Percentiles rank a stretch among this genome's conserved stretches.
phyloP scores from a whole-genome alignment of 2,113 vertebrate genomes.

The Prunella himalayana region DNA sequence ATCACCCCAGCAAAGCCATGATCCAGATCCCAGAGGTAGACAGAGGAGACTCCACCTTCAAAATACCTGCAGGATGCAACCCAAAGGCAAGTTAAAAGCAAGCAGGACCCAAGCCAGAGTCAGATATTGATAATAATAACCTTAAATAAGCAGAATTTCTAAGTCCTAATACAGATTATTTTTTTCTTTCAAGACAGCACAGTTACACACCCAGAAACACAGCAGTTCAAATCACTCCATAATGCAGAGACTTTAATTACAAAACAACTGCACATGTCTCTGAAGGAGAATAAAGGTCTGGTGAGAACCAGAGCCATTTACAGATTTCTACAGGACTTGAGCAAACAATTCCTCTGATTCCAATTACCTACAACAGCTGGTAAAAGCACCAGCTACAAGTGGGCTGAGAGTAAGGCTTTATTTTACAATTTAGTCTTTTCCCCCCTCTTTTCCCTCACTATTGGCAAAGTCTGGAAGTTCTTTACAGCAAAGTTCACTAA shows the following conservation, averaged over 20 bases:
- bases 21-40: slow-evolving; percentile 99
- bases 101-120: background rate
- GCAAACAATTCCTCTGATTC: background rate
- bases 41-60: slow-evolving; percentile 97
- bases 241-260: background rate
- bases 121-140: background rate
- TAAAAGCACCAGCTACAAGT: background rate
- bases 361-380: slow-evolving; percentile 32
- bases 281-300: background rate
- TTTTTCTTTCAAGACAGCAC: background rate
- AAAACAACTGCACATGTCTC: background rate
- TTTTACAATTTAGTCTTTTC: background rate
- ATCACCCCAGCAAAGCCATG: slow-evolving; percentile 98
- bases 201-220: background rate
- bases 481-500: background rate
- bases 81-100: background rate
- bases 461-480: background rate
- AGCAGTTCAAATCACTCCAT: background rate
- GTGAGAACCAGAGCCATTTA: background rate
- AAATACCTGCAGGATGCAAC: slow-evolving; percentile 85
- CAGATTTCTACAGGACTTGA: background rate
- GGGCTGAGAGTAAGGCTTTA: background rate
- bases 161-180: background rate
- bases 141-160: background rate
- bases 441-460: fast-evolving